phyloP scores from a whole-genome alignment of 2,113 vertebrate species.

The Cercopithecus mona region DNA sequence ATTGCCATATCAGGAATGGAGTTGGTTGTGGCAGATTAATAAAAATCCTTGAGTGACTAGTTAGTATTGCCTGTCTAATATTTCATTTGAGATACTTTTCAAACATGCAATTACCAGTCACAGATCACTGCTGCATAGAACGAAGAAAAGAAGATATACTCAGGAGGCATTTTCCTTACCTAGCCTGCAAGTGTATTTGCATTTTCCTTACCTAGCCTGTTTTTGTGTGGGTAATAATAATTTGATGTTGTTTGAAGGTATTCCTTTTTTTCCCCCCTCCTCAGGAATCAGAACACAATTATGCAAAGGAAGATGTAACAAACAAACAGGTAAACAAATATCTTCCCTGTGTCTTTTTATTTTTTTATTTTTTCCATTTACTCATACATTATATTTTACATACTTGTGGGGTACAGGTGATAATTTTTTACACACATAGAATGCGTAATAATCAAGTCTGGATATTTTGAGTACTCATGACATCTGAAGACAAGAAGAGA shows the following conservation, averaged over 20 bases:
- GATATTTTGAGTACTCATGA: neutral
- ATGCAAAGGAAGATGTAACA: neutral
- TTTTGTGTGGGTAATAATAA: neutral
- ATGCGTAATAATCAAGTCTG: neutral
- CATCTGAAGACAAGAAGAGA: neutral
- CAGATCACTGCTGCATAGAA: neutral
- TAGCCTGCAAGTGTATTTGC: neutral
- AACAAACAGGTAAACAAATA: neutral
- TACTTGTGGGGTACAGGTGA: neutral
- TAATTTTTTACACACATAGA: neutral
- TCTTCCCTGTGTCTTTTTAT: neutral
- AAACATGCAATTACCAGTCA: constrained; percentile 24
- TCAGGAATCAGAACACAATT: neutral
- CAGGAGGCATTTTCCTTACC: neutral
- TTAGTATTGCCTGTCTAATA: constrained; percentile 38
- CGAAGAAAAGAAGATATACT: neutral
- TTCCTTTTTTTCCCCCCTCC: neutral
- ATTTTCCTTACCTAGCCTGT: neutral
- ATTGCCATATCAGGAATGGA: constrained; percentile 42
- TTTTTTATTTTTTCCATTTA: neutral
- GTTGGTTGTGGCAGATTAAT: constrained; percentile 59
- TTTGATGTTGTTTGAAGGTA: neutral
- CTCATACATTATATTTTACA: neutral
- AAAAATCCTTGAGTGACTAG: constrained; percentile 50
- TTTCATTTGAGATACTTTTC: constrained; percentile 31